A percentile compares a stretch with the other conserved stretches of the same genome.
These are phyloP conservation scores for Drosophila fulvimacula DNA, from an alignment of 2,888 invertebrate genomes.

Conservation along the genomic window DNA sequence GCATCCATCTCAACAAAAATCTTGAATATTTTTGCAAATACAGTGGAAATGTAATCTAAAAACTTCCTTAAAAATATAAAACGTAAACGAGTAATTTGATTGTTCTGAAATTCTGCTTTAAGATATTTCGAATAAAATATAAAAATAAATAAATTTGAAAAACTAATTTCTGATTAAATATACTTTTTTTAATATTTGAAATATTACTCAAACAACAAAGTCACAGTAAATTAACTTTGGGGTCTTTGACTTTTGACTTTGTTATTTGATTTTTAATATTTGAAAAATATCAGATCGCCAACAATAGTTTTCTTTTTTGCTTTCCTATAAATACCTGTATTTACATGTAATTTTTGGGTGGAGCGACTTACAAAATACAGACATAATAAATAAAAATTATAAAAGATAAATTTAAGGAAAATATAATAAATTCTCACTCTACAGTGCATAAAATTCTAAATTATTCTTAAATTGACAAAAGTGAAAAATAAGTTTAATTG, in stretches of 20 bases:
- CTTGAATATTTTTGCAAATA: conserved; percentile 7
- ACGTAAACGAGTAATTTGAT: background rate
- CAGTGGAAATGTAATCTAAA: background rate
- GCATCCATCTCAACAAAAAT: conserved; percentile 12
- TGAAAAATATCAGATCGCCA: background rate
- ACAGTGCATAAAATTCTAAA: conserved; percentile 74
- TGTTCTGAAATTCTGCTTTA: background rate
- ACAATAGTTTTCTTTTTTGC: background rate
- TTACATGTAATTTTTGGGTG: conserved; percentile 46
- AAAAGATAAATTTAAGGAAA: conserved; percentile 41
- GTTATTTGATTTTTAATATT: conserved; percentile 61
- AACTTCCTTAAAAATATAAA: conserved; percentile 1
- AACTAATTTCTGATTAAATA: background rate
- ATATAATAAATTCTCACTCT: conserved; percentile 39
- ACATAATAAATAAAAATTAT: background rate
- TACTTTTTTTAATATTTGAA: conserved; percentile 9
- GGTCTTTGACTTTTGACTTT: conserved; percentile 74
- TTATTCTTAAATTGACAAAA: conserved; percentile 55
- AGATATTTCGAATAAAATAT: background rate
- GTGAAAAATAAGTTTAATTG: conserved; percentile 19
- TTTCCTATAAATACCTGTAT: conserved; percentile 14
- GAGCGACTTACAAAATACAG: conserved; percentile 28
- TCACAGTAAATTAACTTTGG: conserved; percentile 71
- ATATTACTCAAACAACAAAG: conserved; percentile 68
- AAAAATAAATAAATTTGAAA: background rate